Evolutionary conservation across 1,140 invertebrate species (phyloP), one percentile per base, ranked within the genome.

Genomic region (Platorchestia sp.): DNA sequence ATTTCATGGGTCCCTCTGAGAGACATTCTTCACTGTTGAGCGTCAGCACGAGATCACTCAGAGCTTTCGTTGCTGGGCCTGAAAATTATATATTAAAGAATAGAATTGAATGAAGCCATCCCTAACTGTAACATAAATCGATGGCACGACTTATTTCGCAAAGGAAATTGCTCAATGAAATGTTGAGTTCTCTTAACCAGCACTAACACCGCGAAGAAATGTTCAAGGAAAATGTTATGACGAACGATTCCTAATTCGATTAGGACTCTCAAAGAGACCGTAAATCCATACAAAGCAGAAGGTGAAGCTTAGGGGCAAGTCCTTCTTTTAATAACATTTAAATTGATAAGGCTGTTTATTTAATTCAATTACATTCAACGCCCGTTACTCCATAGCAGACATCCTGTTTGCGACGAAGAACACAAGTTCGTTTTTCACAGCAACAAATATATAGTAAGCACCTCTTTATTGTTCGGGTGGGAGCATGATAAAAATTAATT

Each of bases 21-120:
- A 99, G 98, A 86, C 98, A 98, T 97, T 99, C 98, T 97, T 99
- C 98, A 96, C 98, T 98, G 97, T 99, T 99, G 96, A 99, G 98
- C 97, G 98, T 98, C 97, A 99, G 98, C 22, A 99, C 98, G 90
- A 99, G 97, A 97, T 99, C 98, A 97, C 98, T 98, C 0, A 99
- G 97, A n/a, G 98, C 98, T 97, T 98, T 98, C 10, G 98, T 98
- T 87, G 98, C 98, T 36, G 98, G 98, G 95, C 98, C 98, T 97
- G 95, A 90, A 96, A 96, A 95, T 40, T 3, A 75, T 36, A 75
- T 19, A 51, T 51, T n/a, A n/a, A 19, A 22, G 95, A 95, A 91
- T 53, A 90, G 27, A 22, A 1, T 93, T 45, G 36, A 93, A 1
- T 45, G 10, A 51, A 51, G 47, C 19, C 36, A 75, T 36, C 14